phyloP scores from a whole-genome alignment of 2,113 vertebrate species.

The Sebastes schlegelii region DNA sequence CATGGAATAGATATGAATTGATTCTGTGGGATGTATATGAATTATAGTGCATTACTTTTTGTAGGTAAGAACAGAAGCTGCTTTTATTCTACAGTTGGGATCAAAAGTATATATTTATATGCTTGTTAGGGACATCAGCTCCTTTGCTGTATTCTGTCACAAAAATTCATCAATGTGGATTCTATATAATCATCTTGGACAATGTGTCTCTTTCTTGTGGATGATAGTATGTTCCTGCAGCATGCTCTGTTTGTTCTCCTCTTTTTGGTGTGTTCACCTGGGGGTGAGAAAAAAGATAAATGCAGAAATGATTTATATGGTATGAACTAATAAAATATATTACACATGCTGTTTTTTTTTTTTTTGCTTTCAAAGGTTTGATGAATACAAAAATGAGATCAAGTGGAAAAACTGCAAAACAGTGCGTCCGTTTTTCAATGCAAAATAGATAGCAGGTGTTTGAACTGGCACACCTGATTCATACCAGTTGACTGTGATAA shows the following conservation, averaged over 20 bases:
- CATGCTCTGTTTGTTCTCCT: background rate
- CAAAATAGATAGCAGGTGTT: slow-evolving; percentile 28
- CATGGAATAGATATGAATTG: too few relatives aligned
- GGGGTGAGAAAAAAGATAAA: too few relatives aligned
- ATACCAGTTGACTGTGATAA: slow-evolving; percentile 19
- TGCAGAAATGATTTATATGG: background rate
- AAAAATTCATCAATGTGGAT: background rate
- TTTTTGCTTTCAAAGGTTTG: background rate
- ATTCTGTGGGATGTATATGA: too few relatives aligned
- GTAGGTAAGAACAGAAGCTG: too few relatives aligned
- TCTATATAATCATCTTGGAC: background rate
- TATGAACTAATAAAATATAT: background rate
- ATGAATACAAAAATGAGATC: background rate
- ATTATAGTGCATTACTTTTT: too few relatives aligned
- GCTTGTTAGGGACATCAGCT: background rate
- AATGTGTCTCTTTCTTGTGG: background rate
- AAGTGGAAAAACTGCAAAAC: slow-evolving; percentile 1
- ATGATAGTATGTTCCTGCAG: background rate
- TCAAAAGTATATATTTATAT: background rate
- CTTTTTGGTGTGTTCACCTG: background rate
- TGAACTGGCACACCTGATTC: slow-evolving; percentile 23
- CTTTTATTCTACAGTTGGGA: background rate
- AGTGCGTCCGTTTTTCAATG: background rate
- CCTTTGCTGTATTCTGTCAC: background rate
- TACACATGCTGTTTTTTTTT: background rate